These are phyloP conservation scores for Rhynchotus rufescens DNA, from an alignment of 2,797 vertebrate genomes.

Conservation along the genomic window DNA sequence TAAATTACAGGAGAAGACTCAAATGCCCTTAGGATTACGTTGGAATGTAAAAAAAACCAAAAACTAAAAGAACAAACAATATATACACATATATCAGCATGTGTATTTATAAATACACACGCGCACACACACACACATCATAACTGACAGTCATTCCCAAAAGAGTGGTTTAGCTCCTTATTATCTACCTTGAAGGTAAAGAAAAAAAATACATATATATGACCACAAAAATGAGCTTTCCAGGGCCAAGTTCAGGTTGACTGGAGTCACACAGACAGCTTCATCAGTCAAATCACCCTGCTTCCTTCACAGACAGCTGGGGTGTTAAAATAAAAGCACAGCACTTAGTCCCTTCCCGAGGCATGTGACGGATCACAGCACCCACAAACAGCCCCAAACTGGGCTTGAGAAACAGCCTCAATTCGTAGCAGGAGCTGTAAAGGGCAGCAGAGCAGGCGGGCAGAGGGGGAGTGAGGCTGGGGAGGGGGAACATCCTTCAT, in stretches of 20 bases:
- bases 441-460: not conserved
- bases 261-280: not conserved
- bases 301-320: no score
- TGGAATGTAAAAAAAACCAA: not conserved
- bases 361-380: no score
- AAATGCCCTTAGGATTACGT: conserved; percentile 22
- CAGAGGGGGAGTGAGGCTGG: not conserved
- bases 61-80: not conserved
- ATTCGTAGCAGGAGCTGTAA: not conserved
- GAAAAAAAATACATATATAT: not conserved
- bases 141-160: not conserved
- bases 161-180: not conserved
- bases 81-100: not conserved
- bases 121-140: not conserved
- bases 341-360: no score
- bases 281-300: no score
- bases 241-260: not conserved
- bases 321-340: not conserved
- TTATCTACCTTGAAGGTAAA: not conserved
- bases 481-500: no score
- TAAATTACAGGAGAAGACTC: not conserved
- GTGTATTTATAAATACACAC: not conserved
- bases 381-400: no score
- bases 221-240: not conserved
- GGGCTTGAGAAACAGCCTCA: not conserved